Base-by-base conservation (phyloP, 2,113 vertebrate genomes). In the Perognathus longimembris region DNA sequence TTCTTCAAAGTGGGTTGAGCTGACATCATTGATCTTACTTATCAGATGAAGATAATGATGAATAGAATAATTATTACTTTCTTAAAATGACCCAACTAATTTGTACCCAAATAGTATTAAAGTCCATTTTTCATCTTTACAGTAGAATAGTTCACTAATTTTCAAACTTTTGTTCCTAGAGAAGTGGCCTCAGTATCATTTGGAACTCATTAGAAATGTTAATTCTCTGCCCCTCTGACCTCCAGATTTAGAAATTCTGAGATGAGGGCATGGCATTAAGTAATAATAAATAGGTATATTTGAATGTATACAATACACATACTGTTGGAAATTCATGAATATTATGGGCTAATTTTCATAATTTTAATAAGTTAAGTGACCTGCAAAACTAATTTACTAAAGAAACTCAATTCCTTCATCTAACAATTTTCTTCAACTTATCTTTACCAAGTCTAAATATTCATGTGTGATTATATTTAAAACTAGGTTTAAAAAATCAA, bases 351-450 rank as follows among this genome's bases (percentile, higher is more conserved):
- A 11, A 45, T 45, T 45, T 45, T 45, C 45, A 45, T 45, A 45
- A 45, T 45, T 45, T 45, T 45, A 45, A 45, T 11, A 45, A 45
- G 9, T 8, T 45, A 45, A 90, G 83, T 63, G 14, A 20, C 38
- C 63, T 83, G 38, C 15, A 82, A 93, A 86, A 50, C 8, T 7
- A 73, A 30, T 81, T 85, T 81, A 89, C n/a, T 61, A 78, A 90
- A 78, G 12, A 76, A 82, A 73, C 20, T 80, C 26, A 85, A 84
- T 80, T 21, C 1, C 83, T 79, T 64, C 54, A 54, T 69, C 24
- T 84, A 92, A 63, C 26, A 87, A 92, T 64, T 75, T 86, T 57
- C 11, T 90, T 38, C 40, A 87, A 79, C 69, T 63, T 90, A 66
- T 42, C 26, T 34, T 90, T 30, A 75, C 9, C 7, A 66, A 89